Percentiles rank a stretch among this genome's conserved stretches.
Conservation (phyloP, 2,888 invertebrate species). For the Ormyrus nitidulus region DNA sequence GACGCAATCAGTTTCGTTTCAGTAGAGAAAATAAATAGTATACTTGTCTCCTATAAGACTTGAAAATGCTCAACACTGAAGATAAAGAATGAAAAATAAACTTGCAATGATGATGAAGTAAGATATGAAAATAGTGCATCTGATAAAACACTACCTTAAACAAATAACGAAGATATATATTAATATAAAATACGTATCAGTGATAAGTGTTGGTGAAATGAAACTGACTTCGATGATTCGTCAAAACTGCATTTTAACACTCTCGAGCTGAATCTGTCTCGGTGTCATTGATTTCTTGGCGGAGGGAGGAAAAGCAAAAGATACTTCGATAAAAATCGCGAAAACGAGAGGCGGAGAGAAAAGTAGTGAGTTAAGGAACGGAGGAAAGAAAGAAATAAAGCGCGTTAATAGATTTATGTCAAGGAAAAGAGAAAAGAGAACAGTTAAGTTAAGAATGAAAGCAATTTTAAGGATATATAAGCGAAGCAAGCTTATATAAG, state of each 20-base stretch:
- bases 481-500: slow-evolving; percentile 49
- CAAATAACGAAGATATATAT: slow-evolving; percentile 21
- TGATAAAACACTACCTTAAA: slow-evolving; percentile 29
- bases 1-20: slow-evolving; percentile 40
- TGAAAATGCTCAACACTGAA: slow-evolving; percentile 36
- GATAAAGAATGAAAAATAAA: slow-evolving; percentile 22
- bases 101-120: slow-evolving; percentile 11
- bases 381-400: slow-evolving; percentile 32
- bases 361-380: slow-evolving; percentile 5
- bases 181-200: slow-evolving; percentile 30
- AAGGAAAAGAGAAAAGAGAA: slow-evolving; percentile 24
- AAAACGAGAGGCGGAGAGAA: slow-evolving; percentile 21
- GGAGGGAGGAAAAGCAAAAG: slow-evolving; percentile 43
- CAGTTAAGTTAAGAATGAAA: slow-evolving; percentile 54
- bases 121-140: slow-evolving; percentile 37
- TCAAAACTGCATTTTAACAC: slow-evolving; percentile 37
- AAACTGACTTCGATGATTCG: slow-evolving; percentile 41
- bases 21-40: slow-evolving; percentile 16
- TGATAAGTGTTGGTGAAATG: slow-evolving; percentile 52
- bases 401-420: slow-evolving; percentile 49
- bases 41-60: slow-evolving; percentile 31
- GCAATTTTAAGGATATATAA: slow-evolving; percentile 55
- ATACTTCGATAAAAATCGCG: slow-evolving; percentile 42
- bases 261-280: slow-evolving; percentile 47
- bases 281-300: slow-evolving; percentile 49